phyloP scores from a whole-genome alignment of 2,888 invertebrate species.

The Nycteola revayana region DNA sequence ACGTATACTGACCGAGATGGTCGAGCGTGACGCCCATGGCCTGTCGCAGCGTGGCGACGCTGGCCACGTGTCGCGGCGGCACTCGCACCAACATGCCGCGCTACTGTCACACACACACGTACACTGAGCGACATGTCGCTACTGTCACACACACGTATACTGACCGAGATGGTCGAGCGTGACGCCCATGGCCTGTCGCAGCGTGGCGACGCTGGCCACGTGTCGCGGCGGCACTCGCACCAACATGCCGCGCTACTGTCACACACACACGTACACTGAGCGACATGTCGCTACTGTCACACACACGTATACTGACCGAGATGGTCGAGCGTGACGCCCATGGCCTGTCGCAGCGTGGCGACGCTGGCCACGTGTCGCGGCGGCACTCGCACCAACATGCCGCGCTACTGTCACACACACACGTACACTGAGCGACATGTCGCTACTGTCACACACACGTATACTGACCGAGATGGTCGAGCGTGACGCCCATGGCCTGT shows the following conservation, averaged over 20 bases:
- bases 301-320: slow-evolving; percentile 42
- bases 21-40: slow-evolving; percentile 84
- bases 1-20: slow-evolving; percentile 51
- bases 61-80: slow-evolving; percentile 36
- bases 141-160: slow-evolving; percentile 59
- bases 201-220: slow-evolving; percentile 50
- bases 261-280: slow-evolving; percentile 63
- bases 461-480: background rate
- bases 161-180: slow-evolving; percentile 74
- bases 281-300: too few species aligned
- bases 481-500: background rate
- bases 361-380: slow-evolving; percentile 54
- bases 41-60: slow-evolving; percentile 57
- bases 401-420: slow-evolving; percentile 91
- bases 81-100: slow-evolving; percentile 76
- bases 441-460: slow-evolving; percentile 87
- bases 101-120: slow-evolving; percentile 49
- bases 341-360: background rate
- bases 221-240: slow-evolving; percentile 84
- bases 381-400: slow-evolving; percentile 86
- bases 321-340: slow-evolving; percentile 25
- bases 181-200: slow-evolving; percentile 38
- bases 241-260: background rate
- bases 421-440: too few species aligned
- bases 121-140: too few species aligned